Conservation (phyloP, 2,888 invertebrate species). For the Cyaniris semiargus region DNA sequence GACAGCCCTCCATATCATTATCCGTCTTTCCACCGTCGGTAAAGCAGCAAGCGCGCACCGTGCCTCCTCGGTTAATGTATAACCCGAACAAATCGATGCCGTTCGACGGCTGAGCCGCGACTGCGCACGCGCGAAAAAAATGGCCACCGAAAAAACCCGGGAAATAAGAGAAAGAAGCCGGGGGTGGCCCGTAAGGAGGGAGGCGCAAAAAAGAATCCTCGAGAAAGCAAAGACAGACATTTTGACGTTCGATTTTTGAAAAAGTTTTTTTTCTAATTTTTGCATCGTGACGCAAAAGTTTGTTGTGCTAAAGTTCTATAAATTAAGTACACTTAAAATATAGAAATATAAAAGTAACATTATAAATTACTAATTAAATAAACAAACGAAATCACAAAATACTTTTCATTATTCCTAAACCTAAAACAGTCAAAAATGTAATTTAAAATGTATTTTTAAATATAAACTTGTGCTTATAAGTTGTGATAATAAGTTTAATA, state of each 20-base stretch:
- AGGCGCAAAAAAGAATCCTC: conserved; percentile 43
- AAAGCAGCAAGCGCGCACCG: conserved; percentile 41
- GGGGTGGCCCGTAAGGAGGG: conserved; percentile 54
- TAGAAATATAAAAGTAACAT: too few species aligned
- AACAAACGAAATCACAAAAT: neutral
- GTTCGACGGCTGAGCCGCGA: conserved; percentile 47
- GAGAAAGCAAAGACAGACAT: conserved; percentile 44
- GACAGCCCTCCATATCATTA: neutral
- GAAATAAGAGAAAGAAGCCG: conserved; percentile 77
- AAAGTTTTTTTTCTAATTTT: conserved; percentile 13
- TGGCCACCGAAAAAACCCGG: conserved; percentile 73
- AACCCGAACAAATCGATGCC: conserved; percentile 72
- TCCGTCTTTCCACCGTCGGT: conserved; percentile 5
- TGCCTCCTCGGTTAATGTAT: conserved; percentile 56
- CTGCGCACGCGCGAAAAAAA: conserved; percentile 74
- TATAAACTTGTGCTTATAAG: neutral
- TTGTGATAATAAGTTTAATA: conserved; percentile 29
- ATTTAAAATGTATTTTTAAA: neutral
- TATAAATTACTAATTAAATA: too few species aligned
- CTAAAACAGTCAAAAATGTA: neutral
- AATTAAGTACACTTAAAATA: too few species aligned
- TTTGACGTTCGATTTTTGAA: conserved; percentile 31
- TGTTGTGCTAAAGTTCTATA: neutral
- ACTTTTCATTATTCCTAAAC: neutral
- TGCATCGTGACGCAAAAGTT: neutral